Base-by-base conservation (phyloP, 2,113 vertebrate genomes). In the Rousettus leschenaultii region DNA sequence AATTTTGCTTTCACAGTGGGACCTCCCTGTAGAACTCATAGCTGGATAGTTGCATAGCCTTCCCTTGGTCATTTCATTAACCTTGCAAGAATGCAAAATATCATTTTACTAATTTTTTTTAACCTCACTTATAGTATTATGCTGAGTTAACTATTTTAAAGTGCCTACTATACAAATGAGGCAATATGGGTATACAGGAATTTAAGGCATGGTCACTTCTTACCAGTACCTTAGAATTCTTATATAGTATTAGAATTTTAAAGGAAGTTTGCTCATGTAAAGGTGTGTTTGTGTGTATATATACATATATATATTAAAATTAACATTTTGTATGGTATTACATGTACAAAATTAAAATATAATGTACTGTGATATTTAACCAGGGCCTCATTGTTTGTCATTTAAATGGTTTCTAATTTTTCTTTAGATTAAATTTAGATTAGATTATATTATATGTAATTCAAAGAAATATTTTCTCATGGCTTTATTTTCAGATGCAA, bases 401-500 rank as follows among this genome's bases (percentile, higher is more conserved):
- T 88, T 88, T 89, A 83, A 82, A 38, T 68, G 16, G 51, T 53
- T 88, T 61, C 19, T 24, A 7, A 1, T 88, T 75, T 84, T 75
- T 61, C 16, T 30, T 90, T 84, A 68, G 24, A n/a, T 92, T 80
- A 65, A 77, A 53, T 83, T 84, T 84, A 38, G 43, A 48, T 48
- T 89, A 10, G 53, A 30, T 68, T 53, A 68, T 90, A 66, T 90
- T 33, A 55, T 68, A 51, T 75, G 7, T 89, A 74, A 70, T 77
- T 93, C 21, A 89, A 70, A 92, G 59, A 95, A 68, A 51, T 84
- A 63, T 89, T 93, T 91, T 84, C 43, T 68, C 4, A 84, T 89
- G 35, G 10, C n/a, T 92, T 70, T 38, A 91, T 63, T 91, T 88
- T 95, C 18, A 77, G 53, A 89, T 63, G 18, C 35, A 89, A 78